These are phyloP conservation scores for Carapus acus DNA, from an alignment of 2,797 vertebrate genomes.

Conservation along the genomic window DNA sequence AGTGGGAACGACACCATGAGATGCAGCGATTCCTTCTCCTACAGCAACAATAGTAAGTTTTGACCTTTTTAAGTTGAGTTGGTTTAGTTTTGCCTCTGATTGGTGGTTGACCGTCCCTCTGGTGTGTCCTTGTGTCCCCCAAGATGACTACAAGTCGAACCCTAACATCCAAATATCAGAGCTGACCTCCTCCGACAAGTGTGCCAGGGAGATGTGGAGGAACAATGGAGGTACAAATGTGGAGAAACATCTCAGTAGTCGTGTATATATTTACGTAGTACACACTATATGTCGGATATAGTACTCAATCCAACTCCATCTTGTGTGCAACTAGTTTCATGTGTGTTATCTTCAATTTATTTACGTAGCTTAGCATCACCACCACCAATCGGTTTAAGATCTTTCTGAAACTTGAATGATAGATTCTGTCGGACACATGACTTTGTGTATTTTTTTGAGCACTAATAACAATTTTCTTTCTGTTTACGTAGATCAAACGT, in stretches of 20 bases:
- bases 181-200: constrained; percentile 81
- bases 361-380: too few relatives aligned
- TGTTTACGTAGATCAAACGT: constrained; percentile 42
- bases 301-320: too few relatives aligned
- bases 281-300: too few relatives aligned
- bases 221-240: constrained; percentile 75
- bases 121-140: constrained; percentile 5
- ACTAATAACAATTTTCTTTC: constrained; percentile 1
- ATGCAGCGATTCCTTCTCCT: constrained; percentile 68
- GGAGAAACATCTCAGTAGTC: too few relatives aligned
- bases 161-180: constrained; percentile 88
- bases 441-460: too few relatives aligned
- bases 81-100: too few relatives aligned
- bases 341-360: too few relatives aligned
- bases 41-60: constrained; percentile 84
- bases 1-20: constrained; percentile 91
- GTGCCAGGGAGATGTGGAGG: constrained; percentile 84
- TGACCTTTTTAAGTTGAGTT: not conserved
- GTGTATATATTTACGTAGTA: too few relatives aligned
- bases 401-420: too few relatives aligned
- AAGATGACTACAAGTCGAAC: constrained; percentile 73
- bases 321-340: too few relatives aligned
- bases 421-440: too few relatives aligned
- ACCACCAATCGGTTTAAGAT: too few relatives aligned
- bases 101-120: not conserved